Evolutionary conservation across 2,797 vertebrate species (phyloP).

Genomic region (Gymnopithys bicolor): DNA sequence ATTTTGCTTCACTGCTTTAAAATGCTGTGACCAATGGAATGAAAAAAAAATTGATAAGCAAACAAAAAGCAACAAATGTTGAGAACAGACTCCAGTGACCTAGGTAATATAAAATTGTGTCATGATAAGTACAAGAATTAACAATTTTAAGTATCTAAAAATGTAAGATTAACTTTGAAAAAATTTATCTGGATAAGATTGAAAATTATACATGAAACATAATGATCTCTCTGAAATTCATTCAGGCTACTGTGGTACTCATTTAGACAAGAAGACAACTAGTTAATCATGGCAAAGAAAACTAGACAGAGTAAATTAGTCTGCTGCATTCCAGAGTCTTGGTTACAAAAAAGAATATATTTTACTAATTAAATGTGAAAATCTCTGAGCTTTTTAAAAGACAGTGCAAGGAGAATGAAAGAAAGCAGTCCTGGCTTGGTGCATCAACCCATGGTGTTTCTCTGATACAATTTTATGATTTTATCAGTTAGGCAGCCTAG

Average conservation of each 20-base stretch:
- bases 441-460: not conserved
- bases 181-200: slow-evolving; percentile 65
- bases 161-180: slow-evolving; percentile 59
- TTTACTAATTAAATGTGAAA: slow-evolving; percentile 67
- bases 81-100: slow-evolving; percentile 52
- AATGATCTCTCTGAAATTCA: slow-evolving; percentile 70
- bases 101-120: slow-evolving; percentile 59
- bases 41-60: slow-evolving; percentile 47
- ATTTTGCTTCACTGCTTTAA: slow-evolving; percentile 52
- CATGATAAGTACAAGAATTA: slow-evolving; percentile 59
- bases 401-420: not conserved
- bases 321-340: slow-evolving; percentile 64
- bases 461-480: not conserved
- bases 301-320: slow-evolving; percentile 72
- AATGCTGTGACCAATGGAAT: not conserved
- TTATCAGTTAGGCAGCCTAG: not conserved
- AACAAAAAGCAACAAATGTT: slow-evolving; percentile 65
- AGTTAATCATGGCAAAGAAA: slow-evolving; percentile 72
- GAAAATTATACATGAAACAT: slow-evolving; percentile 59
- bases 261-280: slow-evolving; percentile 65
- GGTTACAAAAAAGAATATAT: slow-evolving; percentile 58
- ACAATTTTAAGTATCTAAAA: slow-evolving; percentile 67
- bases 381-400: slow-evolving; percentile 27
- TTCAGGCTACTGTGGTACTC: slow-evolving; percentile 42
- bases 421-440: not conserved